Conservation (phyloP, 2,888 invertebrate genomes). For the Chrysomela aeneicollis region DNA sequence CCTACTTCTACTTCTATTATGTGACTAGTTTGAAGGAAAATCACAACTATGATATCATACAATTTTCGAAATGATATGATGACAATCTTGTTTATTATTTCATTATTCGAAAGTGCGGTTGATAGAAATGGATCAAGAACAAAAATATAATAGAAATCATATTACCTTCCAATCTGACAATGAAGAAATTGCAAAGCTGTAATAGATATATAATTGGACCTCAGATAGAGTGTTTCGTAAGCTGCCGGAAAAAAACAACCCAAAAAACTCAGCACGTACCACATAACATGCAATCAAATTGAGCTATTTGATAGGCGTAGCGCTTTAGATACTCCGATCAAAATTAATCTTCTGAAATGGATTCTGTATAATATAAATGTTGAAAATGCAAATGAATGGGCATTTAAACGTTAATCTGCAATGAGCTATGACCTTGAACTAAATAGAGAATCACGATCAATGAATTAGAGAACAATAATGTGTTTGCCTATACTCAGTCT, state of each 20-base stretch:
- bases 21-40: too few species aligned
- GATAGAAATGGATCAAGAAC: background rate
- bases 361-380: conserved; percentile 31
- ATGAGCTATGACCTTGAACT: conserved; percentile 31
- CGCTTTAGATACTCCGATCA: conserved; percentile 20
- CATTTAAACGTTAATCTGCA: conserved; percentile 27
- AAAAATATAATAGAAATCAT: conserved; percentile 17
- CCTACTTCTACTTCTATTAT: too few species aligned
- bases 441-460: conserved; percentile 28
- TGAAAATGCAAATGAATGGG: conserved; percentile 22
- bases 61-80: too few species aligned
- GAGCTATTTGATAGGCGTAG: conserved; percentile 26
- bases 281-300: conserved; percentile 19
- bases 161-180: conserved; percentile 3
- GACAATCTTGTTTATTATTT: too few species aligned
- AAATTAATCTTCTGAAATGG: conserved; percentile 32
- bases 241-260: conserved; percentile 17
- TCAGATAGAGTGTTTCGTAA: background rate
- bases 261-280: conserved; percentile 22
- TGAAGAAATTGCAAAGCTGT: background rate
- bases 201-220: conserved; percentile 15
- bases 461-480: conserved; percentile 35
- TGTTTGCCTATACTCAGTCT: conserved; percentile 17
- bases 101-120: background rate
- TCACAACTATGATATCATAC: too few species aligned